Conservation (phyloP, 1,140 invertebrate species). For the Chrysopa pallens region DNA sequence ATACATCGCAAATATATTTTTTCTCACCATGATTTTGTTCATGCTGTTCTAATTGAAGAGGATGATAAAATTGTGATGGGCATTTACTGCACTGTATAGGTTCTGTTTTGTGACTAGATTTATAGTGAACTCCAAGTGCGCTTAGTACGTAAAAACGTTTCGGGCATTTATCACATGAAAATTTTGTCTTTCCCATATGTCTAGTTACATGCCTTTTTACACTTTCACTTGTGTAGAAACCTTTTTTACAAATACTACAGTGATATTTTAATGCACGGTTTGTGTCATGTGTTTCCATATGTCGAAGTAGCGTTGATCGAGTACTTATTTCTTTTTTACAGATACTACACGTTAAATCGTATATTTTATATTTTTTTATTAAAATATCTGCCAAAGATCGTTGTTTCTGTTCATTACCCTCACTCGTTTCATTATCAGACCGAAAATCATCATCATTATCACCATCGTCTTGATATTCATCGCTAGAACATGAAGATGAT, state of each 20-base stretch:
- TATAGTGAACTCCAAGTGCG: slow-evolving; percentile 3
- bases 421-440: no score
- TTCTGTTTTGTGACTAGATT: no score
- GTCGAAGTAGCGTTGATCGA: no score
- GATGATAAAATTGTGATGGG: no score
- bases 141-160: slow-evolving; percentile 3
- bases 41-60: neutral
- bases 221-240: neutral
- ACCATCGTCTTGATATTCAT: no score
- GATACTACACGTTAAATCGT: neutral
- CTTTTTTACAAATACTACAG: slow-evolving; percentile 3
- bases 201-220: slow-evolving; percentile 4
- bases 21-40: slow-evolving; percentile 1
- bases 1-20: slow-evolving; percentile 5
- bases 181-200: slow-evolving; percentile 1
- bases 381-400: slow-evolving; percentile 1
- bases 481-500: no score
- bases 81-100: no score
- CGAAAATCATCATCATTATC: no score
- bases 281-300: no score
- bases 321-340: neutral
- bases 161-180: slow-evolving; percentile 4
- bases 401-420: no score
- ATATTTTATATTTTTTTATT: no score
- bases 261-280: no score